Conservation (phyloP, 92 coral and sea anemone species). For the Umimayanthus chanpuru region DNA sequence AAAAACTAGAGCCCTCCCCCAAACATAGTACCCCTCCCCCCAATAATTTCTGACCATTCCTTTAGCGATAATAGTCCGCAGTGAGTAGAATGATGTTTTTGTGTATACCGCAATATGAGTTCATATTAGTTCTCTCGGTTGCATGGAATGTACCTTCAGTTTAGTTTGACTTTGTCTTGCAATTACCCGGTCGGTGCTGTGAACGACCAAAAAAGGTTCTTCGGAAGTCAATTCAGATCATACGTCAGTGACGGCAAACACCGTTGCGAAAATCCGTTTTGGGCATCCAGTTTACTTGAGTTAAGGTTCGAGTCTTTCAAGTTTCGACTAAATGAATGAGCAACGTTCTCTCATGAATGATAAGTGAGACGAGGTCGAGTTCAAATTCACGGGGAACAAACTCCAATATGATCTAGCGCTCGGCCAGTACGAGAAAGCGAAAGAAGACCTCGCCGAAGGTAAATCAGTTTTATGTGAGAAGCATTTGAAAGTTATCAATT, state of each 20-base stretch:
- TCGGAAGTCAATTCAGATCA: no score
- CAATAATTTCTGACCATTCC: no score
- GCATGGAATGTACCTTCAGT: no score
- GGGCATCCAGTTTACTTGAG: neutral
- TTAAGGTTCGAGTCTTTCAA: slow-evolving; percentile 8
- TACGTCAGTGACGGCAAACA: slow-evolving; percentile 1
- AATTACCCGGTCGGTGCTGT: no score
- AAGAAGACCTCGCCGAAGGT: slow-evolving; percentile 43
- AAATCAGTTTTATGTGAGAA: slow-evolving; percentile 6
- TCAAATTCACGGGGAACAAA: slow-evolving; percentile 27
- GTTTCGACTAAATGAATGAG: neutral
- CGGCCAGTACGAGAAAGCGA: slow-evolving; percentile 37
- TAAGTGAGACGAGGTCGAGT: slow-evolving; percentile 1
- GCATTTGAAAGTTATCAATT: slow-evolving; percentile 33
- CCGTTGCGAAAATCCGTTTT: neutral
- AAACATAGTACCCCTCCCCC: no score
- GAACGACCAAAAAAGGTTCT: no score
- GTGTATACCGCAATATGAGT: no score
- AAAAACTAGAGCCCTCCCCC: no score
- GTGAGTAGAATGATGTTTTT: no score
- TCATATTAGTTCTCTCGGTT: no score
- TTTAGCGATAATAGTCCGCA: no score
- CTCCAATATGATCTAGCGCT: slow-evolving; percentile 23
- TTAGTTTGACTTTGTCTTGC: no score
- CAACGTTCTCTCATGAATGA: slow-evolving; percentile 16